A percentile compares a stretch with the other conserved stretches of the same genome.
Conservation (phyloP, 2,797 vertebrate species). For the Aratinga solstitialis region DNA sequence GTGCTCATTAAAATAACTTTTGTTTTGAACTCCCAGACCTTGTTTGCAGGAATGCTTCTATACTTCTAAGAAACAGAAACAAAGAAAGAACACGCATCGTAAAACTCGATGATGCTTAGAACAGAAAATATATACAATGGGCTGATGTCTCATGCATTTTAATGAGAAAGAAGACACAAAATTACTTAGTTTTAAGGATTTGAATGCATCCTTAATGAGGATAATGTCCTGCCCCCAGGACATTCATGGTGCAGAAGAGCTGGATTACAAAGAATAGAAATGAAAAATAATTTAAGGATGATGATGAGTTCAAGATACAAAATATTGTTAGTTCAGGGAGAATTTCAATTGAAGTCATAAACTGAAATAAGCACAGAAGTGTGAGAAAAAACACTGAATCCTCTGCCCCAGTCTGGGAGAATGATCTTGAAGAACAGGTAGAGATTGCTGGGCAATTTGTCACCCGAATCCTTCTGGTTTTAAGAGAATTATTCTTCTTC, state of each 20-base stretch:
- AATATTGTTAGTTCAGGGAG: background rate
- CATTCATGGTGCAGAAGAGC: background rate
- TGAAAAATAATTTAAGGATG: constrained; percentile 18
- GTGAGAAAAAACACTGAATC: background rate
- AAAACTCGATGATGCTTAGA: constrained; percentile 1
- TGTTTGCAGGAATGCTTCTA: background rate
- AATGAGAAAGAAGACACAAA: constrained; percentile 12
- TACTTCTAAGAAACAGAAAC: background rate
- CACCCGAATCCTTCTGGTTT: background rate
- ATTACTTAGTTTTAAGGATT: constrained; percentile 28
- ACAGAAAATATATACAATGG: background rate
- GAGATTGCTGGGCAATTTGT: background rate
- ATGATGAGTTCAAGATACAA: background rate
- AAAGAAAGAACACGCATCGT: background rate
- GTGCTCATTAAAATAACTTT: constrained; percentile 48
- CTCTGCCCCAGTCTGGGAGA: background rate
- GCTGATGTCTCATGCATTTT: constrained; percentile 22
- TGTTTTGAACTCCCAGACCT: constrained; percentile 14
- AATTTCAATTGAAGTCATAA: background rate
- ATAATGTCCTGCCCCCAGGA: constrained; percentile 28
- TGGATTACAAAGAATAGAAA: background rate
- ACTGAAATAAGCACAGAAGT: background rate
- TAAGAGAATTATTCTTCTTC: background rate
- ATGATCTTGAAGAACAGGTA: background rate
- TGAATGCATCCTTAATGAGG: constrained; percentile 38